phyloP scores from a whole-genome alignment of 1,140 invertebrate species.

The Babylonia areolata region DNA sequence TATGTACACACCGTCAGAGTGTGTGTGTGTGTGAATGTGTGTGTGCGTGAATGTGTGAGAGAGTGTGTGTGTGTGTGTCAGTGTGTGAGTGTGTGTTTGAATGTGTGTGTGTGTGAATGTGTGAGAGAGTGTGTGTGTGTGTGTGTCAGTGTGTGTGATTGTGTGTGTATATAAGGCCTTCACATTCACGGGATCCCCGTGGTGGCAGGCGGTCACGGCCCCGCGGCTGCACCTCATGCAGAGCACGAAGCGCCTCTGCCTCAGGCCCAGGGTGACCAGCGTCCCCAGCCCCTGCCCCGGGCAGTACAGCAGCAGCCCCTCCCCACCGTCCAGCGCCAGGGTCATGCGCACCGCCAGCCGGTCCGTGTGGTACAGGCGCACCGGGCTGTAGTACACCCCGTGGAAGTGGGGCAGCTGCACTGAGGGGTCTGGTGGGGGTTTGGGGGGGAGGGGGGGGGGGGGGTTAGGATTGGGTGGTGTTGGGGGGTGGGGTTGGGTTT shows the following conservation, averaged over 20 bases:
- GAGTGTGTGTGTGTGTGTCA: neutral
- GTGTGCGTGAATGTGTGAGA: neutral
- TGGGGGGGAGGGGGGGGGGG: too few relatives aligned
- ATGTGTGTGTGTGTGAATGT: neutral
- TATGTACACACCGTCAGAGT: too few relatives aligned
- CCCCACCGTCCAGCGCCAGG: conserved; percentile 9
- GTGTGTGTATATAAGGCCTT: neutral
- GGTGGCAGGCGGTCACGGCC: neutral
- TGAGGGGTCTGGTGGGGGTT: neutral
- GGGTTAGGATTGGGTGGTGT: too few relatives aligned
- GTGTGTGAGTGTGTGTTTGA: neutral
- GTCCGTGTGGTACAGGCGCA: conserved; percentile 25
- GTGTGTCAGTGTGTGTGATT: neutral
- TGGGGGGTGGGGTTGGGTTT: too few relatives aligned
- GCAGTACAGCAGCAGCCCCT: conserved; percentile 40
- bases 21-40: neutral
- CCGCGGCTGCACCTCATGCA: conserved; percentile 19
- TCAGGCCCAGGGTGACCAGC: conserved; percentile 7
- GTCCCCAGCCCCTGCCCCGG: conserved; percentile 8
- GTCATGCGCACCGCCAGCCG: conserved; percentile 2
- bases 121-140: neutral
- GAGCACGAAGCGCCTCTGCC: neutral
- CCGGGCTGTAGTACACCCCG: conserved; percentile 26
- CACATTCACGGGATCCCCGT: conserved; percentile 13
- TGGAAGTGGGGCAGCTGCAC: conserved; percentile 34